A percentile compares a stretch with the other conserved stretches of the same genome.
phyloP scores from a whole-genome alignment of 2,888 invertebrate genomes.

The Pammene aurita region DNA sequence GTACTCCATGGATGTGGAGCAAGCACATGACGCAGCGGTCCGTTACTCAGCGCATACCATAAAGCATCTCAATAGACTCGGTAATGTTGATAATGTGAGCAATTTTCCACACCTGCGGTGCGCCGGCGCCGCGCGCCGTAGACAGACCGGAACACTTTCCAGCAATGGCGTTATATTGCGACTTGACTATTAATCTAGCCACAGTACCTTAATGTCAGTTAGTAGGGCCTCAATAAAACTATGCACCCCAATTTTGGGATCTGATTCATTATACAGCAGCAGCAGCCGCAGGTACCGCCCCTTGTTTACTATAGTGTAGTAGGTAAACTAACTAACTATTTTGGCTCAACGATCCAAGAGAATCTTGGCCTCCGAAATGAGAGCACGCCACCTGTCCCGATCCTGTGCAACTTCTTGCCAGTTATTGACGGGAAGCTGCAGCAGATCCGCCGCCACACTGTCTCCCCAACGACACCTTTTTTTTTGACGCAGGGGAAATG shows the following conservation, averaged over 20 bases:
- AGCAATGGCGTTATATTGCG: constrained; percentile 59
- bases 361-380: too few species aligned
- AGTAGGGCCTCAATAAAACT: background rate
- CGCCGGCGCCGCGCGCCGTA: constrained; percentile 46
- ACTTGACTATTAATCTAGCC: constrained; percentile 24
- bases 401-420: too few species aligned
- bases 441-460: too few species aligned
- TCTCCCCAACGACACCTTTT: too few species aligned
- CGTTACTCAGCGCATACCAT: constrained; percentile 43
- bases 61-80: constrained; percentile 46
- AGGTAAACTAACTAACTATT: too few species aligned
- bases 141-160: constrained; percentile 72
- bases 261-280: too few species aligned
- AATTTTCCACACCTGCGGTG: constrained; percentile 62
- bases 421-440: too few species aligned
- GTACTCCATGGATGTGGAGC: background rate
- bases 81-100: constrained; percentile 47
- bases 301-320: too few species aligned
- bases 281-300: too few species aligned
- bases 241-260: background rate
- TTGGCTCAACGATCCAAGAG: too few species aligned
- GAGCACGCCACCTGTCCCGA: too few species aligned
- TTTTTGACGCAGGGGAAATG: too few species aligned
- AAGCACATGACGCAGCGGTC: constrained; percentile 4
- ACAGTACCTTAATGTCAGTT: constrained; percentile 8